Evolutionary conservation across 2,888 invertebrate genomes (phyloP), one percentile per base, ranked within the genome.

Genomic region (Rhyacophila evoluta): DNA sequence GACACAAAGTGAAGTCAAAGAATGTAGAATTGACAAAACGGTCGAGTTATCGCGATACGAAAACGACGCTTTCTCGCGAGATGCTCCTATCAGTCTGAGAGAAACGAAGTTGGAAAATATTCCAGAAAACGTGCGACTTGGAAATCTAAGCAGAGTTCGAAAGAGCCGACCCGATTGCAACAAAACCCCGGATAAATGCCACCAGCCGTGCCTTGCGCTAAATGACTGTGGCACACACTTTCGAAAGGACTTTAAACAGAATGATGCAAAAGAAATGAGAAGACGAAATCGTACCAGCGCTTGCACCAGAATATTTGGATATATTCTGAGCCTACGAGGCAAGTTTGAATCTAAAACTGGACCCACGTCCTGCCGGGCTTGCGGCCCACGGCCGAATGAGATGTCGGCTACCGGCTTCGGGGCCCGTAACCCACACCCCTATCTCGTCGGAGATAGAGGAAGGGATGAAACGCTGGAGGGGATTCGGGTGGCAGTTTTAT

Each of bases 341-440:
- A 12, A 8, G 25, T 25, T 15, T 19, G 15, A 19, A 25, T 19
- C 55, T 1, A 55, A 55, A 55, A 55, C 19, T 12, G 19, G 55
- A 55, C 55, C 55, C 55, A 55, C 55, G 55, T 55, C 55, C 55
- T 55, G 19, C 55, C 55, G 55, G 55, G 55, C 55, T 6, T 8
- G 19, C 55, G 25, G 55, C 55, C 55, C 55, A 19, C 55, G 15
- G 55, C 25, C 15, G 55, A 55, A 55, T 55, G 55, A 55, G 55
- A 25, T 8, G 55, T 55, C 15, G 55, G 19, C 55, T 5, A 55
- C 55, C 55, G 19, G 25, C 55, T 8, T 55, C 55, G 25, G 25
- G 55, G 55, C 19, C 55, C 55, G 19, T 55, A 55, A 25, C 55
- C 55, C 55, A 55, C 55, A 55, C 55, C 55, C 55, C 55, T 55